Evolutionary conservation across 2,113 vertebrate genomes (phyloP), one percentile per base, ranked within the genome.

Genomic region (Halcyon malimbica): DNA sequence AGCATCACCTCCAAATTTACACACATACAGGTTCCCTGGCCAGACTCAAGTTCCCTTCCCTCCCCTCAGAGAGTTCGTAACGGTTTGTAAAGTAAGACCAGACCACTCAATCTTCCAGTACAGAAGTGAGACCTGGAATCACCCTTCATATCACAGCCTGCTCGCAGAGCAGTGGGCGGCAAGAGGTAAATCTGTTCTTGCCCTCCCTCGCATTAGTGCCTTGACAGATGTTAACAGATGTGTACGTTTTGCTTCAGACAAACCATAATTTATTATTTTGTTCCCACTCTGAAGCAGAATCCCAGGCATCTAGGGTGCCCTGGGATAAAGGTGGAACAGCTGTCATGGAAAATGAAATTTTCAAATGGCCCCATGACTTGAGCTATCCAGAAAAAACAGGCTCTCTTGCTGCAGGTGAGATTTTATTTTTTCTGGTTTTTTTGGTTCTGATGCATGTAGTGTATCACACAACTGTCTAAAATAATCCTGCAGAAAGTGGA

Each of bases 361-460:
- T 97, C 60, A 69, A 92, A 94, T 13, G 21, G 96, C 83, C 90
- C 95, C 95, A 96, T 97, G 94, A 92, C 84, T 89, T 94, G 87
- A 97, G 88, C 80, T 97, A 87, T 94, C 82, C 97, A 97, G 94
- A 93, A 97, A n/a, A 97, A 97, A 94, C 91, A 96, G 92, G 94
- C 76, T 96, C 92, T 98, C 96, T 97, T 95, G 65, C 83, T 97
- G 97, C 80, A 97, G 97, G 92, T 88, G 92, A 96, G 65, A 87
- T 88, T 98, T 98, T 97, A 16, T n/a, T n/a, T 41, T 41, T 97
- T 97, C 9, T 23, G 7, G 89, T 90, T 94, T 97, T 97, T 97
- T 96, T 94, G 94, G 93, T 96, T 98, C 94, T 97, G 96, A 96
- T 89, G 90, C 90, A 98, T 92, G 97, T 98, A 98, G 98, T 98